phyloP scores from a whole-genome alignment of 2,888 invertebrate genomes.

The Parnassius orleans region DNA sequence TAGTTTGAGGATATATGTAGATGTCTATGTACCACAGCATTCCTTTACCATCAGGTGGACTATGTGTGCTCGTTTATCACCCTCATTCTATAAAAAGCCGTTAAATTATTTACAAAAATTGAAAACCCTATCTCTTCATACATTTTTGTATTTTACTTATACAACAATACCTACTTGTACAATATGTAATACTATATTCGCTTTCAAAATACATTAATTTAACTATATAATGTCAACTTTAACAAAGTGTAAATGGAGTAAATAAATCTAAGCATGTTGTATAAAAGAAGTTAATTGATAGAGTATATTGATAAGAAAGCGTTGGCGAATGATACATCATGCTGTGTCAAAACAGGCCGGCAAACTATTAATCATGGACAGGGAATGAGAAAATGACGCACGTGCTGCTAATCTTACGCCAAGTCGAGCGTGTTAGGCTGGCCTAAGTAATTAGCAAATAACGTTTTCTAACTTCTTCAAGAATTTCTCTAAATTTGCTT shows the following conservation, averaged over 20 bases:
- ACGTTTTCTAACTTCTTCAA: constrained; percentile 3
- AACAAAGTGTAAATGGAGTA: not conserved
- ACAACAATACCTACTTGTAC: no score
- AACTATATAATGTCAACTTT: constrained; percentile 31
- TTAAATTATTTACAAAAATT: no score
- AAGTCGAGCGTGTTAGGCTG: constrained; percentile 37
- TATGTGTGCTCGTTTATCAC: no score
- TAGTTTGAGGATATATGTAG: no score
- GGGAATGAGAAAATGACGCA: constrained; percentile 49
- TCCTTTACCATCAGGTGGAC: no score
- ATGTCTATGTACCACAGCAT: no score
- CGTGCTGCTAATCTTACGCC: constrained; percentile 66
- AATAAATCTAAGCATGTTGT: constrained; percentile 1
- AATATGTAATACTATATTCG: no score
- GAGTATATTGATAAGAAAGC: constrained; percentile 69
- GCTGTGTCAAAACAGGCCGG: constrained; percentile 66
- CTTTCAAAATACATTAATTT: not conserved
- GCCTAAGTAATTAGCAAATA: constrained; percentile 33
- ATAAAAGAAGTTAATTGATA: constrained; percentile 64
- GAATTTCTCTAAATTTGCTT: no score
- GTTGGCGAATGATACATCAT: constrained; percentile 74
- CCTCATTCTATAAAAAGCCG: no score
- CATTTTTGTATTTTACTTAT: no score
- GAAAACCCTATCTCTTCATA: no score
- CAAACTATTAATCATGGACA: constrained; percentile 64